Evolutionary conservation across 2,888 invertebrate species (phyloP), one percentile per base, ranked within the genome.

Genomic region (Zaprionus obscuricornis): DNA sequence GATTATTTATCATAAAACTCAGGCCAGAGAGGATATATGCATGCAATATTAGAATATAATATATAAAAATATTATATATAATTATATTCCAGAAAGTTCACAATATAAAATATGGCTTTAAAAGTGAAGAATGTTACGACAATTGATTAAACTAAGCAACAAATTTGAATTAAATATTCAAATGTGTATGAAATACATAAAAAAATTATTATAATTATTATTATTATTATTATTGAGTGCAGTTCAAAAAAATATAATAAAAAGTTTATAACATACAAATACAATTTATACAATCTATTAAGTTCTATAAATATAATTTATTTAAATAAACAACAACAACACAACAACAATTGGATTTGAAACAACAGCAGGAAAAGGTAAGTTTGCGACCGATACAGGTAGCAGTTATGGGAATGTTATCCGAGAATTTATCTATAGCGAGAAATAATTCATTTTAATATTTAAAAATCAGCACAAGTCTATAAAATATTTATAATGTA

Each of bases 231-330:
- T 31, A 18, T 43, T 34, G 24, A 74, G 74, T 69, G 66, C 31
- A 24, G 29, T 36, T 46, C 16, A 45, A 18, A 31, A 37, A 47
- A n/a, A n/a, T n/a, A n/a, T n/a, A n/a, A n/a, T n/a, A n/a, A n/a
- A n/a, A n/a, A n/a, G n/a, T n/a, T n/a, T n/a, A n/a, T n/a, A n/a
- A n/a, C n/a, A n/a, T n/a, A 14, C 20, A 64, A 68, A 82, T 60
- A 82, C 81, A 60, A 82, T 73, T 63, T 13, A 54, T 24, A 42
- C 13, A 31, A 13, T 47, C 2, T 50, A 59, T 68, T 56, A 67
- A 74, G 82, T 57, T 68, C 13, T 22, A 13, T 1, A 37, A 36
- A 10, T 2, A 4, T 7, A 63, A 43, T 39, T 33, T 16, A n/a
- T 16, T 43, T 1, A 14, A 22, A n/a, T 10, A 16, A 11, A 13